Conservation (phyloP, 2,797 vertebrate genomes). For the Myiotriccus ornatus region DNA sequence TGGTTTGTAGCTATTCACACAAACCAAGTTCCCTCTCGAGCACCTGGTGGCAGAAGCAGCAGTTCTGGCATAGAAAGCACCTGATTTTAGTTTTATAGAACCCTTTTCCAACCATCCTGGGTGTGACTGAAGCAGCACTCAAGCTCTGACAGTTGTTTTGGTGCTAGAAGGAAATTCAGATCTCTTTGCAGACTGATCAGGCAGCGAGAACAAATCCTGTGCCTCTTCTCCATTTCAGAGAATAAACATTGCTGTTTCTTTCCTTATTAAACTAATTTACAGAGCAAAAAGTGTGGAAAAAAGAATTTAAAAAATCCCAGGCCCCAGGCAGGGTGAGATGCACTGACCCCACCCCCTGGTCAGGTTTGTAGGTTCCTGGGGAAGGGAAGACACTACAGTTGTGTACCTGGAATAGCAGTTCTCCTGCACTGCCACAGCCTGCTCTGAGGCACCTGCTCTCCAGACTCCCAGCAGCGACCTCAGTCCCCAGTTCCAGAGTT, state of each 20-base stretch:
- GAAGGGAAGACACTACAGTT: background rate
- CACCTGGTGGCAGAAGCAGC: background rate
- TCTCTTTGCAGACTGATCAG: background rate
- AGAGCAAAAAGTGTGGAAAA: background rate
- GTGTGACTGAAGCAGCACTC: background rate
- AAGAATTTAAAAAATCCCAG: background rate
- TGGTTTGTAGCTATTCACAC: background rate
- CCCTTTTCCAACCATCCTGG: background rate
- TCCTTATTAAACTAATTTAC: background rate
- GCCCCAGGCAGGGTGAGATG: background rate
- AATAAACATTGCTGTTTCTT: background rate
- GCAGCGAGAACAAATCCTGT: background rate
- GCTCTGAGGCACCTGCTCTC: accelerated
- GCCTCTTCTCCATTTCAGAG: background rate
- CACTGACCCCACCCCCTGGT: background rate
- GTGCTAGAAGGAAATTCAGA: background rate
- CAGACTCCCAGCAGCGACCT: background rate
- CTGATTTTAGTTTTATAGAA: background rate
- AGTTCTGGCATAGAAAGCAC: background rate
- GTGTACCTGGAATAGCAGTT: background rate
- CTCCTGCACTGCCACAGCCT: background rate
- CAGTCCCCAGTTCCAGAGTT: background rate
- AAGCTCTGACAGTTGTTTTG: background rate
- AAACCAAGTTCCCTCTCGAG: background rate
- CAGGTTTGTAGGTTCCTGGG: background rate